Base-by-base conservation (phyloP, 2,797 vertebrate genomes). In the Streptopelia turtur region DNA sequence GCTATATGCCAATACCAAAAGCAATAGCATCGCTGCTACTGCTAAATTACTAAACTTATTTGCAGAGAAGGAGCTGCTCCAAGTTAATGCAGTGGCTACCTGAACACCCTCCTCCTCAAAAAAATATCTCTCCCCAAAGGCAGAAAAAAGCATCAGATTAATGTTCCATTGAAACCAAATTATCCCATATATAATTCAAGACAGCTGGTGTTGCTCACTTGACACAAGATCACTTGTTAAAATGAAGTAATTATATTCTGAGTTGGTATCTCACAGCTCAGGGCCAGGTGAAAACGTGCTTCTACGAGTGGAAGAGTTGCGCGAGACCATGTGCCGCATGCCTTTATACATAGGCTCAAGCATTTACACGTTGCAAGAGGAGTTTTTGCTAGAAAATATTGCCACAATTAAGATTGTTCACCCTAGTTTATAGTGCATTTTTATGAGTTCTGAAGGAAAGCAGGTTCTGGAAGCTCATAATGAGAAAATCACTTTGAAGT, bases 281-380 rank as follows among this genome's bases (percentile, higher is more conserved):
- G 43, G 27, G 5, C 59, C 35, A 49, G 11, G 33, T 74, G 57
- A 77, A 79, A 72, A 87, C 0, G 2, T 17, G 16, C 41, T 88
- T 45, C 39, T 66, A 0, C 0, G 2, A 39, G 23, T 31, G 21
- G 49, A 47, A 75, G 23, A 60, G 18, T 45, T 93, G 49, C 39
- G 64, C 65, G 70, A 68, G n/a, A 49, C 18, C 37, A 7, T 0
- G 0, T 50, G n/a, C 47, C 2, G 4, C 6, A 4, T 30, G 30
- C 33, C 31, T 66, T 84, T 52, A 52, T 52, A 43, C 11, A 30
- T 12, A 86, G 39, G 30, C n/a, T 66, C 39, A 43, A 53, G 74
- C 21, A 70, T 63, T 50, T 78, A 14, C 39, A 35, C 56, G 43
- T 52, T 45, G 69, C 70, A 70, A 74, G 65, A 87, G 25, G 22